Evolutionary conservation across 2,113 vertebrate genomes (phyloP).

Genomic region (Vimba vimba): DNA sequence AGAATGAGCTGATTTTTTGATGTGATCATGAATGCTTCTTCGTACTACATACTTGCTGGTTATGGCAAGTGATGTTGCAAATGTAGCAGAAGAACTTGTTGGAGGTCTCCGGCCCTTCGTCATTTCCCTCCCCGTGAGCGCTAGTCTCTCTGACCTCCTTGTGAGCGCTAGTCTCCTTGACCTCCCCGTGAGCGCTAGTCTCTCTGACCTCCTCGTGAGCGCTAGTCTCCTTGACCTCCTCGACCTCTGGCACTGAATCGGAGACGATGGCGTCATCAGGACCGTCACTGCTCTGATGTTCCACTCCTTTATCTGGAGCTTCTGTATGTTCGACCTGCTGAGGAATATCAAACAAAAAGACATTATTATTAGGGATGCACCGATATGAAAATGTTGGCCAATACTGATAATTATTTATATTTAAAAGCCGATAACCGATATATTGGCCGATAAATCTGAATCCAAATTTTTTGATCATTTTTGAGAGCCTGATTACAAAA

Average conservation of each 20-base stretch:
- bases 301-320: constrained; percentile 79
- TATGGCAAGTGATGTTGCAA: constrained; percentile 89
- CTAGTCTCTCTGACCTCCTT: background rate
- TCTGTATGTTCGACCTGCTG: constrained; percentile 73
- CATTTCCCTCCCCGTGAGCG: constrained; percentile 55
- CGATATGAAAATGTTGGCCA: too few relatives aligned
- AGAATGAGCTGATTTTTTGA: too few relatives aligned
- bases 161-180: background rate
- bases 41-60: constrained; percentile 83
- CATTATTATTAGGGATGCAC: too few relatives aligned
- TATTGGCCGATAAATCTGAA: too few relatives aligned
- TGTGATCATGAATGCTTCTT: too few relatives aligned
- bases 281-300: constrained; percentile 81
- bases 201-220: constrained; percentile 11
- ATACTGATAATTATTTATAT: too few relatives aligned
- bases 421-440: too few relatives aligned
- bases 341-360: background rate
- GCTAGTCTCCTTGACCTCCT: constrained; percentile 9
- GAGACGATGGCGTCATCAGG: constrained; percentile 74
- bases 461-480: too few relatives aligned
- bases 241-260: constrained; percentile 49
- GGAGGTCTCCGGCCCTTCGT: constrained; percentile 62
- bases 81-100: constrained; percentile 94
- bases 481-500: too few relatives aligned
- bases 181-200: background rate